These are phyloP conservation scores for Grammomys dolichurus DNA, from an alignment of 2,113 vertebrate genomes.

Conservation along the genomic window DNA sequence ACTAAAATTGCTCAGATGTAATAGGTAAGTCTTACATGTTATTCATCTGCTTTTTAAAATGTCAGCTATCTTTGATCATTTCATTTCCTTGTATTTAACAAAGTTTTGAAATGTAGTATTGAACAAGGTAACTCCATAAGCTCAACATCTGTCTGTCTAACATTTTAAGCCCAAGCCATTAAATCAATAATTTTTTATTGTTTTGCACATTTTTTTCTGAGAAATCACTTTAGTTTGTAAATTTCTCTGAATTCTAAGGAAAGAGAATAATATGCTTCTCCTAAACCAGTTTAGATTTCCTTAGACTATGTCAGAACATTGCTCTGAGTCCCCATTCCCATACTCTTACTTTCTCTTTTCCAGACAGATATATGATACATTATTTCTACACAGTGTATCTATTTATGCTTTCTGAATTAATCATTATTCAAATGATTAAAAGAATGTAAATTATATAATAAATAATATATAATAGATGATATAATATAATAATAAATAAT, in stretches of 20 bases:
- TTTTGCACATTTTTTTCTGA: neutral
- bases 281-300: neutral
- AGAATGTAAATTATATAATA: neutral
- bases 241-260: constrained; percentile 30
- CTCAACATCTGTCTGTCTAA: constrained; percentile 10
- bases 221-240: constrained; percentile 36
- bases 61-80: neutral
- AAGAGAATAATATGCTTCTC: neutral
- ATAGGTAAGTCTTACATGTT: constrained; percentile 42
- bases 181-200: neutral
- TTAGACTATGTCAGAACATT: neutral
- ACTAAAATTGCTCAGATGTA: constrained; percentile 51
- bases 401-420: constrained; percentile 24
- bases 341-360: constrained; percentile 42
- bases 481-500: too few species aligned
- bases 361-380: neutral
- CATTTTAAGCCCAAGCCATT: constrained; percentile 46
- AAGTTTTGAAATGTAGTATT: constrained; percentile 57
- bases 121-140: constrained; percentile 42
- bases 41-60: neutral
- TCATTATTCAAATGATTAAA: constrained; percentile 15
- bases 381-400: neutral
- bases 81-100: constrained; percentile 51
- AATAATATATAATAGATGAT: too few species aligned
- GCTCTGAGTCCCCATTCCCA: neutral